These are phyloP conservation scores for Achatina immaculata DNA, from an alignment of 1,140 invertebrate genomes.

Conservation along the genomic window DNA sequence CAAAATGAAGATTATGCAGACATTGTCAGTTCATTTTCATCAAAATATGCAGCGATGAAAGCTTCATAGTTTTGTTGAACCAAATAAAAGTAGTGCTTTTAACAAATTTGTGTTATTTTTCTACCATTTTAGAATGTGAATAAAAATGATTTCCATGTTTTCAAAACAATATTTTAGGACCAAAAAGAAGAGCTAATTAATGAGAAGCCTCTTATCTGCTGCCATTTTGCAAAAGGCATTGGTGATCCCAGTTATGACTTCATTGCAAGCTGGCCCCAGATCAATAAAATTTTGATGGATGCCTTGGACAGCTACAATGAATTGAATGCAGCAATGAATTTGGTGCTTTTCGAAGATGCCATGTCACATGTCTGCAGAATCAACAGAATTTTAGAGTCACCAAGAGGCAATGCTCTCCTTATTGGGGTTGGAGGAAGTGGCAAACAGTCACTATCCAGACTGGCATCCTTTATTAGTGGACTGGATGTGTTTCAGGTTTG, in stretches of 20 bases:
- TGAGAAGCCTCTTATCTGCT: constrained; percentile 90
- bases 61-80: too few relatives aligned
- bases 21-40: too few relatives aligned
- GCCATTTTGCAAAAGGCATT: constrained; percentile 91
- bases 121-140: too few relatives aligned
- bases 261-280: constrained; percentile 80
- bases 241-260: constrained; percentile 96
- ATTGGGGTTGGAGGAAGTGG: constrained; percentile 97
- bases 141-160: too few relatives aligned
- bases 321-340: constrained; percentile 94
- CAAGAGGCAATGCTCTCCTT: constrained; percentile 91
- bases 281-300: constrained; percentile 88
- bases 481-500: constrained; percentile 82
- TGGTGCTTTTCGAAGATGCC: constrained; percentile 96
- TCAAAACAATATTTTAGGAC: constrained; percentile 78
- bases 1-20: too few relatives aligned
- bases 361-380: constrained; percentile 94
- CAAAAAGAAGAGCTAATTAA: constrained; percentile 84
- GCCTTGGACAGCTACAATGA: constrained; percentile 95
- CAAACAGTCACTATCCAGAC: constrained; percentile 91
- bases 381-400: constrained; percentile 94
- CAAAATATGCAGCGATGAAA: too few relatives aligned
- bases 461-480: constrained; percentile 94
- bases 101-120: too few relatives aligned
- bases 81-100: too few relatives aligned